phyloP scores from a whole-genome alignment of 2,113 vertebrate genomes.

The Okapia johnstoni region DNA sequence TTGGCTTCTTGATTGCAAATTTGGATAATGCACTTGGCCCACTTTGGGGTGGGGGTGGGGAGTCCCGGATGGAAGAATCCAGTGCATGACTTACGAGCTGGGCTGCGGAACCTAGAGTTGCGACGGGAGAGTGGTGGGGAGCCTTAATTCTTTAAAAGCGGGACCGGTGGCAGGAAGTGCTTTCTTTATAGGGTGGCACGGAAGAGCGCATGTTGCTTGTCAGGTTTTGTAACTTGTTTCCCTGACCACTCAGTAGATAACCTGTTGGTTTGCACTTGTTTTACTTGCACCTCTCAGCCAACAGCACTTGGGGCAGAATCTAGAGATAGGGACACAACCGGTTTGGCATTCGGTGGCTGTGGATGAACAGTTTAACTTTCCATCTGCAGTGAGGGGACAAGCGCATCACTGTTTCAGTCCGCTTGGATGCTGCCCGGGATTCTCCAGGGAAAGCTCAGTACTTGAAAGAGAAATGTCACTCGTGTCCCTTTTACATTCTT shows the following conservation, averaged over 20 bases:
- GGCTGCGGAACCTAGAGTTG: not conserved
- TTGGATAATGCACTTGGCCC: not conserved
- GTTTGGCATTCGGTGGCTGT: not conserved
- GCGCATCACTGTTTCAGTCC: not conserved
- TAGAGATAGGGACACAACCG: not conserved
- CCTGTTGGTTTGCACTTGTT: conserved; percentile 46
- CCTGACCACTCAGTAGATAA: conserved; percentile 4
- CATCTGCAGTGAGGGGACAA: not conserved
- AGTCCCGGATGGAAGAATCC: not conserved
- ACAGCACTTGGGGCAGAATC: not conserved
- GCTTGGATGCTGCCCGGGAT: not conserved
- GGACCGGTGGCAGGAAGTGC: conserved; percentile 51
- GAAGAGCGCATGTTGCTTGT: conserved; percentile 5
- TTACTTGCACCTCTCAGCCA: not conserved
- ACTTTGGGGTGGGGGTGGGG: not conserved
- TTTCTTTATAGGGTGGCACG: not conserved
- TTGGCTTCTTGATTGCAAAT: not conserved
- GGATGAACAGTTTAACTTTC: not conserved
- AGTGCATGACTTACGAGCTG: not conserved
- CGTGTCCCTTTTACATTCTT: not conserved
- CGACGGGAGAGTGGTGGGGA: not conserved
- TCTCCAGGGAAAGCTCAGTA: not conserved
- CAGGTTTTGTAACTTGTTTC: conserved; percentile 27
- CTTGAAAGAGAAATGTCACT: not conserved
- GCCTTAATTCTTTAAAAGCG: not conserved